phyloP scores from a whole-genome alignment of 2,113 vertebrate genomes.

The Podarcis muralis region DNA sequence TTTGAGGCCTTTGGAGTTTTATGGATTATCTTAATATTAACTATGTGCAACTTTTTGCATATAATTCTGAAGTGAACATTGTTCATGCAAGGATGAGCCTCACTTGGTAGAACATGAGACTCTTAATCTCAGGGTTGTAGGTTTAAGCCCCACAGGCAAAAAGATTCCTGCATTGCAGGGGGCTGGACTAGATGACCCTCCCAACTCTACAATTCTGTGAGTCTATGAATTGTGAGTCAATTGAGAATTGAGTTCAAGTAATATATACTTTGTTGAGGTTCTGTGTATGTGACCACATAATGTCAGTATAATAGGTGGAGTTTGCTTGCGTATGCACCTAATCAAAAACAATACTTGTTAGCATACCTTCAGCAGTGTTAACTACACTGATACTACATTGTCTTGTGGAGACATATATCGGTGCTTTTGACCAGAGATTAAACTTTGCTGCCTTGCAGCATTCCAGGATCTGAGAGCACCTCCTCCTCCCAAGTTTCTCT shows the following conservation, averaged over 20 bases:
- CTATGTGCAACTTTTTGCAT: neutral
- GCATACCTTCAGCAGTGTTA: neutral
- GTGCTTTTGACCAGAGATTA: neutral
- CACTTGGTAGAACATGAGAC: neutral
- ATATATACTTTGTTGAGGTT: neutral
- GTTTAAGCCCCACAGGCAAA: no score
- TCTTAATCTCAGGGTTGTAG: no score
- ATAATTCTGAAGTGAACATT: neutral
- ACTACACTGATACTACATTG: neutral
- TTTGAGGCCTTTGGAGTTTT: neutral
- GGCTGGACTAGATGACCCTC: no score
- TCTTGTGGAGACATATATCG: neutral
- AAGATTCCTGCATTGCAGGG: no score
- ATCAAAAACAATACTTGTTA: neutral
- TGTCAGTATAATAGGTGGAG: neutral
- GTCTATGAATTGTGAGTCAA: no score
- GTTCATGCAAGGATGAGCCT: neutral
- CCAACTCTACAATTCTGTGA: no score
- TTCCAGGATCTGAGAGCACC: neutral
- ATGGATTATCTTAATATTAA: neutral
- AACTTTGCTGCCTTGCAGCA: neutral
- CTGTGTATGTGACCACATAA: neutral
- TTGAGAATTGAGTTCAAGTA: slow-evolving; percentile 28
- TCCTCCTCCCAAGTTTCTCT: no score
- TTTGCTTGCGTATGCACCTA: neutral